phyloP scores from a whole-genome alignment of 2,888 invertebrate species.

The Tortrix viridana region DNA sequence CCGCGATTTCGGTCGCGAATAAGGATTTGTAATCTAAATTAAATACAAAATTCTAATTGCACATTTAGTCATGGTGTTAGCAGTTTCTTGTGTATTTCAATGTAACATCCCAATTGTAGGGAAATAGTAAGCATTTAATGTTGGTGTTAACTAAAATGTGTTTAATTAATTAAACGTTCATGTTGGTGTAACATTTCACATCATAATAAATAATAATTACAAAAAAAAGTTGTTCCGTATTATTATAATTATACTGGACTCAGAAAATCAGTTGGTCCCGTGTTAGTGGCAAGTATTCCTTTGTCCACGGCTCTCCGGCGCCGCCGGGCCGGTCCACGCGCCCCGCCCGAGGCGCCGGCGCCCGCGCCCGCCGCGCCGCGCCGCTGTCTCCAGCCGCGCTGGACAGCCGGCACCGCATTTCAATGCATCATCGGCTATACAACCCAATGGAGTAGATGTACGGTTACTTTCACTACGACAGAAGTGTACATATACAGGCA shows the following conservation, averaged over 20 bases:
- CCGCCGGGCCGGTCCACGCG: background rate
- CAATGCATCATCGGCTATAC: constrained; percentile 27
- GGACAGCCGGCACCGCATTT: constrained; percentile 37
- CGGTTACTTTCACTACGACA: constrained; percentile 67
- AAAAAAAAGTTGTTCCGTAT: constrained; percentile 39
- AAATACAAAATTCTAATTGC: constrained; percentile 44
- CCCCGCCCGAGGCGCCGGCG: background rate
- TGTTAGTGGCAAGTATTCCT: constrained; percentile 40
- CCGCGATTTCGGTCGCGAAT: constrained; percentile 42
- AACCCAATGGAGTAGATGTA: constrained; percentile 55
- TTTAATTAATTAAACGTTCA: constrained; percentile 55
- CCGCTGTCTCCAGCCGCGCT: constrained; percentile 8
- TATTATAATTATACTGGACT: constrained; percentile 45
- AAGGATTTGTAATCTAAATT: constrained; percentile 45
- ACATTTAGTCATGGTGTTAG: constrained; percentile 46
- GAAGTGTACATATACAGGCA: constrained; percentile 70
- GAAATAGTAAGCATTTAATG: constrained; percentile 49
- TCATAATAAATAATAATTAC: constrained; percentile 45
- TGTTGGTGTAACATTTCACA: constrained; percentile 54
- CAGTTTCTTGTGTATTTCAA: constrained; percentile 46
- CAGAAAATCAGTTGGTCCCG: constrained; percentile 45
- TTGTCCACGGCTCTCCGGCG: background rate
- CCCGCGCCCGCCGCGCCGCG: constrained; percentile 33
- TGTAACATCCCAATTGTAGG: constrained; percentile 41
- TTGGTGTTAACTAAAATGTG: constrained; percentile 49